Conservation (phyloP, 2,113 vertebrate species). For the Nothocercus julius region DNA sequence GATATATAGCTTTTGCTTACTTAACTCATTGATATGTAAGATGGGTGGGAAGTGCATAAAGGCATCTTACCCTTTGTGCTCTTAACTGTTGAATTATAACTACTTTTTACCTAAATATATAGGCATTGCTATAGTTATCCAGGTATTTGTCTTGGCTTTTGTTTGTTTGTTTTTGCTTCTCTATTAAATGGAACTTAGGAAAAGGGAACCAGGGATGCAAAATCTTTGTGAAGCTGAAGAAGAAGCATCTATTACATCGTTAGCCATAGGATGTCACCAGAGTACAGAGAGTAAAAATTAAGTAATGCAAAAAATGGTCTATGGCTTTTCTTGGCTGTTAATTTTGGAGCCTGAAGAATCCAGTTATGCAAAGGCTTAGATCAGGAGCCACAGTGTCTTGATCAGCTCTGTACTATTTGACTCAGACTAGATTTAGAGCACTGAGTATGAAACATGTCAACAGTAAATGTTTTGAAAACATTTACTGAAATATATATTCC, state of each 20-base stretch:
- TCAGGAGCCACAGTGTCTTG: neutral
- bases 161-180: neutral
- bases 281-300: conserved; percentile 30
- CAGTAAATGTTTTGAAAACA: neutral
- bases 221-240: neutral
- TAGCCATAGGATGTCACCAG: conserved; percentile 48
- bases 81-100: neutral
- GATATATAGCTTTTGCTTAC: neutral
- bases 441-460: neutral
- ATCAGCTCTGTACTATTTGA: neutral
- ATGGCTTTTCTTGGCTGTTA: conserved; percentile 14
- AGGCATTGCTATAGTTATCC: neutral
- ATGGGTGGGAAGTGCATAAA: neutral
- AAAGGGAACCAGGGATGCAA: neutral
- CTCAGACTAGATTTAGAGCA: neutral
- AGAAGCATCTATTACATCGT: neutral
- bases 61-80: neutral
- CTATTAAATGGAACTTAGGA: neutral
- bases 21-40: neutral
- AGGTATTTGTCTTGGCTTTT: neutral
- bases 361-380: neutral
- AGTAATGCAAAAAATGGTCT: neutral
- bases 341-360: neutral
- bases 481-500: neutral
- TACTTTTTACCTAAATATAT: neutral